Evolutionary conservation across 2,113 vertebrate species (phyloP).

Genomic region (Salvelinus namaycush): DNA sequence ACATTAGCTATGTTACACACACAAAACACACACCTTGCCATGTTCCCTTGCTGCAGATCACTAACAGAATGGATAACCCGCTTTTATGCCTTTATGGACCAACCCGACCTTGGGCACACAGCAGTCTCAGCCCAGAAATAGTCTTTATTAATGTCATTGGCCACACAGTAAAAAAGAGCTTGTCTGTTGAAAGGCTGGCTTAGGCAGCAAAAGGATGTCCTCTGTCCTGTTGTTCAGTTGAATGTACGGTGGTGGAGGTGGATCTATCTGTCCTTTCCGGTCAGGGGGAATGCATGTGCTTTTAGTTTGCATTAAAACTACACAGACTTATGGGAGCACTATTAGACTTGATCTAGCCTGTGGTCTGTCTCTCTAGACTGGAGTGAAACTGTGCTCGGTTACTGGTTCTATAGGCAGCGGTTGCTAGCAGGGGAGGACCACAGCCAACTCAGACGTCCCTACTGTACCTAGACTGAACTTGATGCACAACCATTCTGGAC

Average conservation of each 20-base stretch:
- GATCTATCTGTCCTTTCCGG: slow-evolving; percentile 34
- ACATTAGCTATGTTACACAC: not conserved
- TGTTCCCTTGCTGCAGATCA: slow-evolving; percentile 1
- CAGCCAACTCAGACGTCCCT: slow-evolving; percentile 1
- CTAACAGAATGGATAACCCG: slow-evolving; percentile 60
- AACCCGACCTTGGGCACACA: slow-evolving; percentile 49
- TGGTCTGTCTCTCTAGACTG: slow-evolving; percentile 38
- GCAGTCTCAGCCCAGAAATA: slow-evolving; percentile 10
- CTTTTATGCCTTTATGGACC: slow-evolving; percentile 49
- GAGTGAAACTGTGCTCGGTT: slow-evolving; percentile 65
- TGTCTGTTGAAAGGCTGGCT: slow-evolving; percentile 20
- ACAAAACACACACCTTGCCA: not conserved
- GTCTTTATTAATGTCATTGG: slow-evolving; percentile 40
- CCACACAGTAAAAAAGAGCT: slow-evolving; percentile 20
- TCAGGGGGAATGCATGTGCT: slow-evolving; percentile 70
- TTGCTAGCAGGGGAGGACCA: slow-evolving; percentile 2
- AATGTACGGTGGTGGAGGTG: slow-evolving; percentile 10
- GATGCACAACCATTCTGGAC: not conserved
- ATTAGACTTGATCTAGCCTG: not conserved
- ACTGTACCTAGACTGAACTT: not conserved
- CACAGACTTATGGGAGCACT: slow-evolving; percentile 29
- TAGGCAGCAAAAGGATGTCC: slow-evolving; percentile 11
- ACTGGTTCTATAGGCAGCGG: not conserved
- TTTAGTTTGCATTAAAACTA: slow-evolving; percentile 41
- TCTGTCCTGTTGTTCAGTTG: slow-evolving; percentile 43